Conservation (phyloP, 2,113 vertebrate genomes). For the human (Homo sapiens) region GRCh38 chrX:75058501-75059000, state of each 20-base stretch:
- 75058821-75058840: constrained; percentile 52
- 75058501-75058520: not conserved
- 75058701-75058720: not conserved
- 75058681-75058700: constrained; percentile 11
- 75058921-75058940: constrained; percentile 9
- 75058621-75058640: constrained; percentile 35
- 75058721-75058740: not conserved
- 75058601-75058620: constrained; percentile 35
- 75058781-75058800: not conserved
- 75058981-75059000: constrained; percentile 54
- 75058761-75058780: not conserved
- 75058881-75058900: not conserved
- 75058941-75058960: constrained; percentile 33
- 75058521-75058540: not conserved
- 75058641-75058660: not conserved
- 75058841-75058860: not conserved
- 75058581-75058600: constrained; percentile 18
- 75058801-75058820: constrained; percentile 28
- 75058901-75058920: constrained; percentile 18
- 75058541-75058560: constrained; percentile 3
- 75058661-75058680: constrained; percentile 35
- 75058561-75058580: constrained; percentile 16
- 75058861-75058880: constrained; percentile 55
- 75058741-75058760: not conserved
- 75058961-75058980: constrained; percentile 60